These are phyloP conservation scores for Exephanes ischioxanthus DNA, from an alignment of 2,888 invertebrate species.

Conservation along the genomic window DNA sequence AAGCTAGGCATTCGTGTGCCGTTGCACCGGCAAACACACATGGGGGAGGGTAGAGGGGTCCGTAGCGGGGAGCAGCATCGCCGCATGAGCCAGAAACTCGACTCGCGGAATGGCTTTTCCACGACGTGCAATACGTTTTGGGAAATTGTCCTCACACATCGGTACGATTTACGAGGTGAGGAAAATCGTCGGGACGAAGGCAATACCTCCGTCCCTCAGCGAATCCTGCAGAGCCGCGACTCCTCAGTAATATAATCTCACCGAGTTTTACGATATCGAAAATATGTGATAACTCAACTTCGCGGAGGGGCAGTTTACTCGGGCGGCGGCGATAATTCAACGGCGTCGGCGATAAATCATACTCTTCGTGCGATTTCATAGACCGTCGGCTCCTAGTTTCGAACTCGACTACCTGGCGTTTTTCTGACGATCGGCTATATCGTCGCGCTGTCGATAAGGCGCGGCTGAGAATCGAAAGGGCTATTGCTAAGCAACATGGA, in stretches of 20 bases:
- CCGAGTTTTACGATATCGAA: constrained; percentile 54
- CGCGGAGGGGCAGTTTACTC: background rate
- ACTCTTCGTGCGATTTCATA: background rate
- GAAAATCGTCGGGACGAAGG: constrained; percentile 53
- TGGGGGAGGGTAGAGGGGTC: background rate
- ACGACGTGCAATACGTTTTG: constrained; percentile 63
- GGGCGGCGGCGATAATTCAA: background rate
- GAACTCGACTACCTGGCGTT: background rate
- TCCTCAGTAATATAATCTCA: constrained; percentile 37
- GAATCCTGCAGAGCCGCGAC: background rate
- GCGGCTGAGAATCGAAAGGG: background rate
- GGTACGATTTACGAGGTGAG: constrained; percentile 55
- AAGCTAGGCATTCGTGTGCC: constrained; percentile 31
- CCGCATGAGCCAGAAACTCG: constrained; percentile 25
- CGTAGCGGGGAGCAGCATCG: background rate
- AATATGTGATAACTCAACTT: constrained; percentile 32
- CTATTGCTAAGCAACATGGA: no score
- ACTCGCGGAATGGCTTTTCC: constrained; percentile 56
- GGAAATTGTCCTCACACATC: constrained; percentile 61
- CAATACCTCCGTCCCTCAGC: constrained; percentile 19
- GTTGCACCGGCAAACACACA: constrained; percentile 8
- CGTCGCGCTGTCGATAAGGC: background rate
- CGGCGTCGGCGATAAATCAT: background rate
- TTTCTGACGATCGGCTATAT: background rate
- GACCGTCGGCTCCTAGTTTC: background rate